Conservation (phyloP, 2,888 invertebrate species). For the Glaucopsyche alexis region DNA sequence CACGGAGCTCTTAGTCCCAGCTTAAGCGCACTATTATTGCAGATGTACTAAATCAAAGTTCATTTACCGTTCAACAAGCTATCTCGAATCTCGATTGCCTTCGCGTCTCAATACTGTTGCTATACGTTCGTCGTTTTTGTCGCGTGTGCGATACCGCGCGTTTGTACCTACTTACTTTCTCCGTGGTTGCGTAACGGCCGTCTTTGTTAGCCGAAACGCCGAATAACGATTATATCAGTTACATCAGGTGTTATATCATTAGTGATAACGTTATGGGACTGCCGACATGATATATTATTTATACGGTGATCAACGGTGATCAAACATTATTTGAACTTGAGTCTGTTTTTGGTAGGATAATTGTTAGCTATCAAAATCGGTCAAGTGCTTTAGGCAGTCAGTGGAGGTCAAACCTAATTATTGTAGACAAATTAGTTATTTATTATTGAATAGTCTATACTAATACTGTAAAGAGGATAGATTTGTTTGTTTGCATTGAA, state of each 20-base stretch:
- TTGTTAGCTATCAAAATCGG: background rate
- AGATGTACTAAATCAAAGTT: too few relatives aligned
- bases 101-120: background rate
- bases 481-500: too few relatives aligned
- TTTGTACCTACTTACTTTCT: background rate
- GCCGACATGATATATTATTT: background rate
- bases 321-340: background rate
- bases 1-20: too few relatives aligned
- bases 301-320: background rate
- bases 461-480: too few relatives aligned
- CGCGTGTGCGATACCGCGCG: background rate
- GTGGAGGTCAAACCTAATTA: too few relatives aligned
- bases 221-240: background rate
- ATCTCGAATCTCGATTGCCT: too few relatives aligned
- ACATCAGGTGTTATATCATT: background rate
- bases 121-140: background rate
- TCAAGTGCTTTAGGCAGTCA: background rate
- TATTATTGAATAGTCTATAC: too few relatives aligned
- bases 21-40: too few relatives aligned
- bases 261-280: background rate
- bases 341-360: background rate
- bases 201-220: constrained; percentile 5
- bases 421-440: too few relatives aligned
- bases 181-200: background rate
- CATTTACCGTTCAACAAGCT: too few relatives aligned